Base-by-base conservation (phyloP, 2,113 vertebrate genomes). In the Miniopterus natalensis region DNA sequence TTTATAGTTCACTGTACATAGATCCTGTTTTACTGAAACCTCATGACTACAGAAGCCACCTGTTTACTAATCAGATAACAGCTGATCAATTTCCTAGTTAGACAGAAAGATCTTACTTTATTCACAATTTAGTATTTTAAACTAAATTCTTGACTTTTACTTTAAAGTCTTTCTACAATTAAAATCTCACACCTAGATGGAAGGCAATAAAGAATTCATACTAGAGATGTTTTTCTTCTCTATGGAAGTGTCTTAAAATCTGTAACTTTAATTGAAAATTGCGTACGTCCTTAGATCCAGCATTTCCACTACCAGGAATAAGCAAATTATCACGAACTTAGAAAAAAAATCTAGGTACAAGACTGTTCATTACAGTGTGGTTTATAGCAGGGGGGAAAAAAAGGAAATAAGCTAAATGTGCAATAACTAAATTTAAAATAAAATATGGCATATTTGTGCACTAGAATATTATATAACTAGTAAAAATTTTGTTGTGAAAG, bases 241-340 rank as follows among this genome's bases (percentile, higher is more conserved):
- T 61, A 90, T 61, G 40, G 68, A 88, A 87, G 0, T 80, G 1
- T 68, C 71, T 75, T 84, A 84, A 92, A 87, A 74, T 57, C 17
- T 85, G 17, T 42, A 73, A 21, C 55, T 95, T 92, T 84, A 96
- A 57, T 75, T 84, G 94, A 92, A 92, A 90, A 66, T 45, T 75
- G 9, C 9, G 15, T 1, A 29, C 77, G 21, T 65, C 27, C 65
- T 92, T 84, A 80, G 36, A 84, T 49, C 27, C 40, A 92, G 65
- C 18, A 77, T 92, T 87, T 94, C 47, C 42, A 81, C 42, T 77
- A 45, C 14, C 1, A 90, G 40, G 4, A 89, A 65, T 94, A 53
- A 59, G n/a, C 47, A 97, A 95, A 83, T 49, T 84, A 59, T 83
- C 40, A 84, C 49, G 40, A 25, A 71, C 11, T 95, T 88, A 87